phyloP scores from a whole-genome alignment of 2,888 invertebrate genomes.

The Brenthis hecate region DNA sequence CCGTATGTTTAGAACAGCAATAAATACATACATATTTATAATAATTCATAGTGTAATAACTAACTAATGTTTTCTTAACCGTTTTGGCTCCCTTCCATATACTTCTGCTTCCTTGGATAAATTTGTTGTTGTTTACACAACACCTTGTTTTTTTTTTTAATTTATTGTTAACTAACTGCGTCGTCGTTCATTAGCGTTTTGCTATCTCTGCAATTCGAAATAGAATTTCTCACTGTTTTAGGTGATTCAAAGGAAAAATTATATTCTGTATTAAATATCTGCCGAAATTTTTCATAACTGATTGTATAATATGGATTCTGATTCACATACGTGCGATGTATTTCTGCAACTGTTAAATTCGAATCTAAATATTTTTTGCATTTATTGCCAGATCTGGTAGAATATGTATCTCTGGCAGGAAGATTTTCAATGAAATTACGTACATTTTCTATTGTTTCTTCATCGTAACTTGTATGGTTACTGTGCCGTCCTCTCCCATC shows the following conservation, averaged over 20 bases:
- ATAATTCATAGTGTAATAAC: too few relatives aligned
- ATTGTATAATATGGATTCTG: neutral
- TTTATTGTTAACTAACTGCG: too few relatives aligned
- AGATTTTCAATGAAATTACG: neutral
- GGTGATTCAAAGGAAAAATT: conserved; percentile 1
- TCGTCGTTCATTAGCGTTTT: neutral
- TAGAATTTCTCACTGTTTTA: neutral
- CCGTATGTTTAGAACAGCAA: too few relatives aligned
- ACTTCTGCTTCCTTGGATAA: too few relatives aligned
- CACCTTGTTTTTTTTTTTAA: too few relatives aligned
- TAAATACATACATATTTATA: too few relatives aligned
- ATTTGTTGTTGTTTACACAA: too few relatives aligned
- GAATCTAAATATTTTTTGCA: neutral
- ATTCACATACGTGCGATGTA: neutral
- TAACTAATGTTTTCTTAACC: too few relatives aligned
- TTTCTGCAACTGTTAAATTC: neutral
- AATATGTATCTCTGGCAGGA: neutral
- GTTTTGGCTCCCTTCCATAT: too few relatives aligned
- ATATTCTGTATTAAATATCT: conserved; percentile 5
- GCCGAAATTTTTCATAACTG: conserved; percentile 4
- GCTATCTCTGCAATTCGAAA: neutral
- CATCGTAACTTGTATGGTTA: neutral
- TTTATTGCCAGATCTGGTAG: neutral
- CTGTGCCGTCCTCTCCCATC: conserved; percentile 1
- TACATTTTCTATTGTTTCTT: neutral